These are phyloP conservation scores for Buceros bicornis DNA, from an alignment of 2,797 vertebrate species.

Conservation along the genomic window DNA sequence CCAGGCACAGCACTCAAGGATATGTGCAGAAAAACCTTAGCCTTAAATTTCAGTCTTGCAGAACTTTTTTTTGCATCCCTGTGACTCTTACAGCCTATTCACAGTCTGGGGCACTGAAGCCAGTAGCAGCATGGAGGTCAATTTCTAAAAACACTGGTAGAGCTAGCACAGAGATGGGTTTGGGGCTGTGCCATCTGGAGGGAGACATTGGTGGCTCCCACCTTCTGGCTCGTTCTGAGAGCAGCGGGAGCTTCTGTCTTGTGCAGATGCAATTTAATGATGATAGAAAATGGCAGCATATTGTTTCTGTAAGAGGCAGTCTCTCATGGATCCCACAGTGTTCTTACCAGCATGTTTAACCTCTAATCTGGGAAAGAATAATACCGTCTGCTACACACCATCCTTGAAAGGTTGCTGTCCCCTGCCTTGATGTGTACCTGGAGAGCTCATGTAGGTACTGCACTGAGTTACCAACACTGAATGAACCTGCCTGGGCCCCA, in stretches of 20 bases:
- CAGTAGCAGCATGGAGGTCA: neutral
- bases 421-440: constrained; percentile 24
- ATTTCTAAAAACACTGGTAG: constrained; percentile 35
- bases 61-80: neutral
- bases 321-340: constrained; percentile 40
- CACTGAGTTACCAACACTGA: neutral
- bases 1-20: neutral
- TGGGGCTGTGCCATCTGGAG: constrained; percentile 61
- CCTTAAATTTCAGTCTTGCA: neutral
- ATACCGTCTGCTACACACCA: constrained; percentile 58
- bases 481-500: neutral
- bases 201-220: constrained; percentile 34
- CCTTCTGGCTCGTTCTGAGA: constrained; percentile 65
- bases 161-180: constrained; percentile 33
- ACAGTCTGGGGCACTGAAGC: neutral
- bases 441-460: neutral
- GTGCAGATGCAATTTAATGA: constrained; percentile 68
- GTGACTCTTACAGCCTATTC: neutral
- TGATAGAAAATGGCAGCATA: constrained; percentile 71
- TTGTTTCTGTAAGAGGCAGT: constrained; percentile 67
- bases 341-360: constrained; percentile 70
- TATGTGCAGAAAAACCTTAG: neutral
- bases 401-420: constrained; percentile 55
- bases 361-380: constrained; percentile 62
- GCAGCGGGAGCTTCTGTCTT: constrained; percentile 53